Percentiles rank a stretch among this genome's conserved stretches.
Conservation (phyloP, 2,888 invertebrate species). For the Serripes groenlandicus region DNA sequence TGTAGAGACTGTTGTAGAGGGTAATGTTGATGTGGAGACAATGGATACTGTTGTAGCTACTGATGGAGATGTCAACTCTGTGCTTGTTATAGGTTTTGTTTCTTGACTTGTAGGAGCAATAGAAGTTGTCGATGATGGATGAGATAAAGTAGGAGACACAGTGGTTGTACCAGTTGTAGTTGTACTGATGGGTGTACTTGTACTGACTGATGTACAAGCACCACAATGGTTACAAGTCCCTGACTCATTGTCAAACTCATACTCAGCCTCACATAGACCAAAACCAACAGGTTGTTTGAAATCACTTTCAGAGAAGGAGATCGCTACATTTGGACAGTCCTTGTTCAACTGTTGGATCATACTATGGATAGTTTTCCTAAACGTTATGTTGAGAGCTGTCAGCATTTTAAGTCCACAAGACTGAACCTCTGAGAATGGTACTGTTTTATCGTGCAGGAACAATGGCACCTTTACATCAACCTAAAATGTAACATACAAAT, state of each 20-base stretch:
- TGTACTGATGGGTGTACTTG: slow-evolving; percentile 7
- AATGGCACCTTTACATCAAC: slow-evolving; percentile 51
- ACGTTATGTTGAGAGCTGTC: not conserved
- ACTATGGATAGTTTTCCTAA: slow-evolving; percentile 9
- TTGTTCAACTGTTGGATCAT: slow-evolving; percentile 6
- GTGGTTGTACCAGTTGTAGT: slow-evolving; percentile 15
- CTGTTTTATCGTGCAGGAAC: slow-evolving; percentile 48
- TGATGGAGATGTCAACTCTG: not conserved
- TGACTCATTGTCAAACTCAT: slow-evolving; percentile 41
- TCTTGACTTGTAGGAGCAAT: slow-evolving; percentile 3
- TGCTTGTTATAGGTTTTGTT: slow-evolving; percentile 10
- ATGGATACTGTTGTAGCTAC: not conserved
- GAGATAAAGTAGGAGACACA: not conserved
- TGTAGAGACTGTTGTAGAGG: not conserved
- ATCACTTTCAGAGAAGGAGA: slow-evolving; percentile 34
- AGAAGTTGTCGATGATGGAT: slow-evolving; percentile 14
- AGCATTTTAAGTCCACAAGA: slow-evolving; percentile 9
- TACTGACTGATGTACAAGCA: slow-evolving; percentile 28
- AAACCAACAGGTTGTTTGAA: slow-evolving; percentile 16
- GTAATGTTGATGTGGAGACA: not conserved
- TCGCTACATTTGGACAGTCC: slow-evolving; percentile 28
- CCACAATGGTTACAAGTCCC: slow-evolving; percentile 53
- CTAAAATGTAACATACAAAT: slow-evolving; percentile 46
- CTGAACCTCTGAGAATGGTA: slow-evolving; percentile 30
- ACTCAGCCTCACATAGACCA: slow-evolving; percentile 46